Evolutionary conservation across 2,888 invertebrate genomes (phyloP), one percentile per base, ranked within the genome.

Genomic region (Omphaloscelis lunosa): DNA sequence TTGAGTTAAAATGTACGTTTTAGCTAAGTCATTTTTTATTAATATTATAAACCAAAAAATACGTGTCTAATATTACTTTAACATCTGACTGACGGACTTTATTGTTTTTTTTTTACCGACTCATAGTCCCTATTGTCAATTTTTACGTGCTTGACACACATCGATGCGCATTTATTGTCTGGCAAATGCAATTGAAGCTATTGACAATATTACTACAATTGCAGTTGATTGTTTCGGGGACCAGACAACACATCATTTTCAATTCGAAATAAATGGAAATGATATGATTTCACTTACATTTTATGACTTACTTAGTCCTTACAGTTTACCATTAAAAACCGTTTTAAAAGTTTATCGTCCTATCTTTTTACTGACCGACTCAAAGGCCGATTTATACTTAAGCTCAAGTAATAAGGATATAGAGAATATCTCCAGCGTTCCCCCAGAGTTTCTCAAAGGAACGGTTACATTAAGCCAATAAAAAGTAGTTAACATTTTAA

Each of bases 401-500:
- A 76, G n/a, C 72, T 80, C 12, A 59, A 68, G 67, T 58, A 63
- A 51, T 68, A 74, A 69, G 56, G 53, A 74, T 72, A 51, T 48
- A 59, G 56, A 72, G 62, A 65, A 72, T 65, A 74, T 80, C 27
- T 63, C 56, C 34, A 72, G 45, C 59, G 48, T 61, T 65, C 51
- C 15, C 41, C n/a, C 27, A 61, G 70, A 72, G 27, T 65, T 74
- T 34, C 74, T 75, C 84, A 84, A 80, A 84, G 81, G 70, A 83
- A 74, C 45, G 62, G 62, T 63, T 77, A 80, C 69, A 72, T 75
- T 59, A 27, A 58, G 59, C 45, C 73, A 77, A 81, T 80, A 80
- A 80, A 83, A 80, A 78, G 63, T 71, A 73, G 70, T 78, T 73
- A 75, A 75, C 68, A 75, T 84, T 84, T 84, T 71, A 77, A 84